phyloP scores from a whole-genome alignment of 2,888 invertebrate species.

The Rosalia funebris region DNA sequence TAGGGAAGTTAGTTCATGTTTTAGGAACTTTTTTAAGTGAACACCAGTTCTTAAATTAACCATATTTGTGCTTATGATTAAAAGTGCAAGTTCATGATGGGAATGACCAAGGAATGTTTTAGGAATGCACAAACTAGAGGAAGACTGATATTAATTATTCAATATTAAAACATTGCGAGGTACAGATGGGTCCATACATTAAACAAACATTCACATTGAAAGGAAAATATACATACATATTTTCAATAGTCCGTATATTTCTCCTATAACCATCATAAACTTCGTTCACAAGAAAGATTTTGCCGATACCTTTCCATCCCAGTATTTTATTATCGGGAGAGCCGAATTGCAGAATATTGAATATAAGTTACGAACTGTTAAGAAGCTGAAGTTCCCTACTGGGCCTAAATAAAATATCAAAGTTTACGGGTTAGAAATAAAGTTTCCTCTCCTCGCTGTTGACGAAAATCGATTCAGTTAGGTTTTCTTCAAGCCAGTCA shows the following conservation, averaged over 20 bases:
- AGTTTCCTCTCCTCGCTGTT: conserved; percentile 21
- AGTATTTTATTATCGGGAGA: conserved; percentile 15
- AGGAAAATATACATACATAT: too few species aligned
- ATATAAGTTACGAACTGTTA: conserved; percentile 22
- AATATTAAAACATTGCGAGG: too few species aligned
- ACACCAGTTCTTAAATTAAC: too few species aligned
- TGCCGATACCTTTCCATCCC: conserved; percentile 7
- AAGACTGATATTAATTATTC: too few species aligned
- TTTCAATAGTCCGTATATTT: background rate
- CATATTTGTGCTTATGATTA: too few species aligned
- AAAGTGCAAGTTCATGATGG: too few species aligned
- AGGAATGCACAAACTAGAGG: too few species aligned
- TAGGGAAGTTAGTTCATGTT: too few species aligned
- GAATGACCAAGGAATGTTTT: too few species aligned
- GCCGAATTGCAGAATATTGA: conserved; percentile 17
- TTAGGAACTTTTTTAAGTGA: too few species aligned
- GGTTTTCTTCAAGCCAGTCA: conserved; percentile 54
- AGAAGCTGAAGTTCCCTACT: conserved; percentile 8
- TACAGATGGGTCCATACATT: too few species aligned
- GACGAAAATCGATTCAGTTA: conserved; percentile 37
- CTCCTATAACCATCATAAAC: conserved; percentile 1
- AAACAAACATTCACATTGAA: too few species aligned
- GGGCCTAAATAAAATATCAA: conserved; percentile 16
- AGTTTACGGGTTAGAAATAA: conserved; percentile 17
- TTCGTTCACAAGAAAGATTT: conserved; percentile 7